A percentile compares a stretch with the other conserved stretches of the same genome.
These are phyloP conservation scores for Ictalurus furcatus DNA, from an alignment of 2,113 vertebrate genomes.

Conservation along the genomic window DNA sequence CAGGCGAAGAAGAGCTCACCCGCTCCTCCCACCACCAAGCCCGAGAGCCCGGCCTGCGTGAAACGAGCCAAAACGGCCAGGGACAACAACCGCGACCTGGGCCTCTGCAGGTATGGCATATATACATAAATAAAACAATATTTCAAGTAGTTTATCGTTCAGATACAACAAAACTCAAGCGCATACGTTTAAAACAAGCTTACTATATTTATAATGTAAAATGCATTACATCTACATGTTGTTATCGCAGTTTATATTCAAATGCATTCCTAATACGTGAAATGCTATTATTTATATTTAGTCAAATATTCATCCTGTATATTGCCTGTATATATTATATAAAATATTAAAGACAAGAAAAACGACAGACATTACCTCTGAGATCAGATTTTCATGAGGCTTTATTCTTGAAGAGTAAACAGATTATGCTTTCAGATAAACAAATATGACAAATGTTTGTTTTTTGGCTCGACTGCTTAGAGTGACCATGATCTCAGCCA, in stretches of 20 bases:
- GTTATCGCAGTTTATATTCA: too few relatives aligned
- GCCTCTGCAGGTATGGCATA: slow-evolving; percentile 85
- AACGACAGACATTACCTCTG: neutral
- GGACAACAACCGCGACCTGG: slow-evolving; percentile 91
- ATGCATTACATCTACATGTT: too few relatives aligned
- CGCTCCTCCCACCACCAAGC: slow-evolving; percentile 72
- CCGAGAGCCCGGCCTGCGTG: slow-evolving; percentile 79
- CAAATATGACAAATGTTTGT: neutral
- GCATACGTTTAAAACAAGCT: too few relatives aligned
- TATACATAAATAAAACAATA: neutral
- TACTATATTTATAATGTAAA: too few relatives aligned
- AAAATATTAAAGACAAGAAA: too few relatives aligned
- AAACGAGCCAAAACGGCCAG: slow-evolving; percentile 86
- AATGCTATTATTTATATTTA: too few relatives aligned
- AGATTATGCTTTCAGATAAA: neutral
- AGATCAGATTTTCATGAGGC: neutral
- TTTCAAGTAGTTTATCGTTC: neutral
- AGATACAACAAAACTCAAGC: neutral
- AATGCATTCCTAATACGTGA: too few relatives aligned
- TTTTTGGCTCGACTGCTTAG: neutral
- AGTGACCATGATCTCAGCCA: neutral
- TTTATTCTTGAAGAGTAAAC: neutral
- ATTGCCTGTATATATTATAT: too few relatives aligned
- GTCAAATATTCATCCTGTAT: too few relatives aligned
- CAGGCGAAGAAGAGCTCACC: slow-evolving; percentile 84